Percentiles rank a stretch among this genome's conserved stretches.
These are phyloP conservation scores for Emberiza fucata DNA, from an alignment of 2,113 vertebrate genomes.

Conservation along the genomic window DNA sequence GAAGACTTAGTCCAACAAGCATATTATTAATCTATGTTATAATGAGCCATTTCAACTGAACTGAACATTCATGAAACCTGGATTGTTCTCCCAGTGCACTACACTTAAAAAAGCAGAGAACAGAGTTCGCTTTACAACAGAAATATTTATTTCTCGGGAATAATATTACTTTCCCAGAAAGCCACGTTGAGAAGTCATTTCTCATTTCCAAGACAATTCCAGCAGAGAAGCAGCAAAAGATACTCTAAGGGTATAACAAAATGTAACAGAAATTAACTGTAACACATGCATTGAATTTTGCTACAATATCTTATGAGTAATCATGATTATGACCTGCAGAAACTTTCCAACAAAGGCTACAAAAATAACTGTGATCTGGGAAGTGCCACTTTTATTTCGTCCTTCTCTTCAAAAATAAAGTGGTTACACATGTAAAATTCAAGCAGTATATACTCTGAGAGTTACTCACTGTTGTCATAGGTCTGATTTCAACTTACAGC, in stretches of 20 bases:
- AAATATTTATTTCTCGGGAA: background rate
- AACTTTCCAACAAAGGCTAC: background rate
- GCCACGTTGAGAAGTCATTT: conserved; percentile 2
- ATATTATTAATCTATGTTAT: background rate
- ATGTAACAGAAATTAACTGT: conserved; percentile 35
- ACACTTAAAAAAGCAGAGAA: background rate
- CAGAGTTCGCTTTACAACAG: background rate
- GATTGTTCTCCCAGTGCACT: background rate
- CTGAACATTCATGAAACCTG: background rate
- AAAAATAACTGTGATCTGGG: background rate
- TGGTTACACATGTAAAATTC: background rate
- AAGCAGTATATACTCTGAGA: background rate
- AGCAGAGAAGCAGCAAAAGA: conserved; percentile 14
- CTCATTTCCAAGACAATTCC: conserved; percentile 25
- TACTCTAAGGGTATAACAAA: background rate
- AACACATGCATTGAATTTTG: background rate
- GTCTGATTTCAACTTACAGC: background rate
- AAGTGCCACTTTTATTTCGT: background rate
- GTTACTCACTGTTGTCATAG: background rate
- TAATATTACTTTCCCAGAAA: background rate
- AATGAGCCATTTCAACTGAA: background rate
- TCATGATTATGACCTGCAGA: background rate
- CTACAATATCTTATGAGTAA: background rate
- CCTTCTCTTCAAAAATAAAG: background rate
- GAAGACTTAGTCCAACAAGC: background rate